Percentiles rank a stretch among this genome's conserved stretches.
Evolutionary conservation across 1,140 invertebrate genomes (phyloP).

Genomic region (Octopus bimaculoides): DNA sequence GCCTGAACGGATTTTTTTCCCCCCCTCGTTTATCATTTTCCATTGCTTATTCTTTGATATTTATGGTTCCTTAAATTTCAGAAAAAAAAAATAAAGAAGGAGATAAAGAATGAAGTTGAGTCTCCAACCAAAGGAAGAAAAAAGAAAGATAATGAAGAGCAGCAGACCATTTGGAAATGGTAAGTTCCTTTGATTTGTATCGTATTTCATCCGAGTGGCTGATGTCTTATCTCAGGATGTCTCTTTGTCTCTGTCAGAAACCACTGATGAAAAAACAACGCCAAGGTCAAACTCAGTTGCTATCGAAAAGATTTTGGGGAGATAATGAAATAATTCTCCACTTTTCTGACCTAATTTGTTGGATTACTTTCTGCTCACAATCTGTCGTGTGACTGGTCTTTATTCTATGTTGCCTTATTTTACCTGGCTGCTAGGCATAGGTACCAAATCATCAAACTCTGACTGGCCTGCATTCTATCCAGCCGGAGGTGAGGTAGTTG

Average conservation of each 20-base stretch:
- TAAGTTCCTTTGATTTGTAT: conserved; percentile 16
- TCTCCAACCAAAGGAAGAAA: conserved; percentile 17
- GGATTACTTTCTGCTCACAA: no score
- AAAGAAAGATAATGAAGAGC: background rate
- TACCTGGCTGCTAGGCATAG: no score
- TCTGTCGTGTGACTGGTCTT: no score
- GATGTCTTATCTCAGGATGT: background rate
- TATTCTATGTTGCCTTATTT: no score
- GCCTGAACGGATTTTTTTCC: background rate
- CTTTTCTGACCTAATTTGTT: no score
- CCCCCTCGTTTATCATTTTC: background rate
- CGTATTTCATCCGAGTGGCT: conserved; percentile 23
- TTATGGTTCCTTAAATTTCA: conserved; percentile 6
- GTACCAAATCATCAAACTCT: no score
- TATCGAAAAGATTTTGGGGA: no score
- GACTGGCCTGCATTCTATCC: no score
- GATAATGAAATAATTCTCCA: no score
- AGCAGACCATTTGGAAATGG: background rate
- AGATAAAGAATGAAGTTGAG: conserved; percentile 17
- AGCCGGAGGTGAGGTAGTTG: no score
- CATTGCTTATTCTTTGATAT: background rate
- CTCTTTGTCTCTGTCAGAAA: conserved; percentile 14
- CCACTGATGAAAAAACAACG: background rate
- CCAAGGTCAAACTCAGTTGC: background rate
- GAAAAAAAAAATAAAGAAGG: conserved; percentile 32